A percentile compares a stretch with the other conserved stretches of the same genome.
Evolutionary conservation across 2,888 invertebrate genomes (phyloP).

Genomic region (Troilus luridus): DNA sequence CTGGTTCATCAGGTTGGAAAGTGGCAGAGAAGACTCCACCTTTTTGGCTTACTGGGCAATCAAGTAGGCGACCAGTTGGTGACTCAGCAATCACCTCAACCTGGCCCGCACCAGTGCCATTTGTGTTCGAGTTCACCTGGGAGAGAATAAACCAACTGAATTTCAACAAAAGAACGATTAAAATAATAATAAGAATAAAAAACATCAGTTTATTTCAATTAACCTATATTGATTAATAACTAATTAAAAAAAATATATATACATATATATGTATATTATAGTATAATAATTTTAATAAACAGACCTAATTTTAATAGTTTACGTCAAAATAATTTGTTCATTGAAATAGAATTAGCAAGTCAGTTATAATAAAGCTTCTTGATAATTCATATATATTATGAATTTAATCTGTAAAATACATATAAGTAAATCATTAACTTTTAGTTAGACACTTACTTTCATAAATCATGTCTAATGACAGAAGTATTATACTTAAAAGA

Average conservation of each 20-base stretch:
- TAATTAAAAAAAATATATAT: no score
- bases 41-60: conserved; percentile 87
- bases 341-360: background rate
- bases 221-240: background rate
- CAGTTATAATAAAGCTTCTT: background rate
- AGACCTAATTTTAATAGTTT: background rate
- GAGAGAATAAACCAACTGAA: background rate
- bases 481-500: no score
- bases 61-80: conserved; percentile 86
- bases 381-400: background rate
- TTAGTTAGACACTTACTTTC: no score
- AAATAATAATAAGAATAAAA: background rate
- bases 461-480: no score
- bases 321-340: background rate
- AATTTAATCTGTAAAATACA: background rate
- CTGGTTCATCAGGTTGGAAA: conserved; percentile 97
- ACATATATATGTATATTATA: background rate
- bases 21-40: conserved; percentile 91
- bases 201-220: background rate
- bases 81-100: conserved; percentile 94
- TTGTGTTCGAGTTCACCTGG: conserved; percentile 74
- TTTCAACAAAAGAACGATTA: background rate
- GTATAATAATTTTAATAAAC: background rate
- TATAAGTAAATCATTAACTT: background rate
- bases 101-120: conserved; percentile 78